phyloP scores from a whole-genome alignment of 2,797 vertebrate genomes.

The Nasua narica region DNA sequence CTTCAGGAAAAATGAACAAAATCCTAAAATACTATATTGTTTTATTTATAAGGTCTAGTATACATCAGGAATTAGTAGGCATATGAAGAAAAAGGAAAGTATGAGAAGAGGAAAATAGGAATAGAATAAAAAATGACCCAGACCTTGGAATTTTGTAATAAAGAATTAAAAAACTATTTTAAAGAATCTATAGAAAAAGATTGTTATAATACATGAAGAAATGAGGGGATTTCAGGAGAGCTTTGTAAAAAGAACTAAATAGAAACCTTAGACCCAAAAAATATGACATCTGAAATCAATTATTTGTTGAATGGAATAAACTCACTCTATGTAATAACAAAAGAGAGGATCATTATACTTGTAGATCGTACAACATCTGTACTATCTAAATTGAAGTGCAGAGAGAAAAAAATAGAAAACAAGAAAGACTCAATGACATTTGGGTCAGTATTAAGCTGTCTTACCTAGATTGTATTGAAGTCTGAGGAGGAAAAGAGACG shows the following conservation, averaged over 20 bases:
- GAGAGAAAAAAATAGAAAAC: not conserved
- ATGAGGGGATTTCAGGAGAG: not conserved
- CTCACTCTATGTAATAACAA: not conserved
- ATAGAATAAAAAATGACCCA: not conserved
- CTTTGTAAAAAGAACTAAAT: not conserved
- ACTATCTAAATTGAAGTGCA: not conserved
- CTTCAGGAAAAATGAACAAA: not conserved
- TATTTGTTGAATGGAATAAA: not conserved
- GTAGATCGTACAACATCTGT: not conserved
- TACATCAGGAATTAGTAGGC: not conserved
- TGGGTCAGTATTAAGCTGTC: not conserved
- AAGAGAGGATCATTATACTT: not conserved
- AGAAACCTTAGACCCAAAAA: not conserved
- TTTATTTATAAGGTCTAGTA: not conserved
- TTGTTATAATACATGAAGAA: not conserved
- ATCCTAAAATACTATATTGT: not conserved
- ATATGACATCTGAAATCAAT: not conserved
- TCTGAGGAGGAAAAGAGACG: not conserved
- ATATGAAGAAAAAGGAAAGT: not conserved
- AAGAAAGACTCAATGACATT: not conserved
- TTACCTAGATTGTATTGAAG: not conserved
- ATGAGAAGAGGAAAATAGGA: not conserved
- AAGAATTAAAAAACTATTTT: not conserved
- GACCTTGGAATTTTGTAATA: not conserved
- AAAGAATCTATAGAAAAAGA: not conserved